phyloP scores from a whole-genome alignment of 1,140 invertebrate species.

The Bombyx mori region ASM3026992v2 NC_085121.1:18409001-18409500 shows the following conservation, averaged over 20 bases:
- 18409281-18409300: constrained; percentile 2
- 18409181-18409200: no score
- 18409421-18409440: constrained; percentile 29
- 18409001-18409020: background rate
- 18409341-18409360: constrained; percentile 18
- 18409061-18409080: no score
- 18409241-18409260: background rate
- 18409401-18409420: constrained; percentile 49
- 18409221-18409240: constrained; percentile 7
- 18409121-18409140: background rate
- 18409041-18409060: no score
- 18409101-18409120: no score
- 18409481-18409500: constrained; percentile 18
- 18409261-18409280: constrained; percentile 1
- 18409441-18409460: constrained; percentile 16
- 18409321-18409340: constrained; percentile 58
- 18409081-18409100: background rate
- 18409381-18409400: constrained; percentile 16
- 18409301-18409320: constrained; percentile 23
- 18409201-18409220: no score
- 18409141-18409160: background rate
- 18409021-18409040: no score
- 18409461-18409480: constrained; percentile 15
- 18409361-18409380: constrained; percentile 18
- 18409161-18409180: no score